phyloP scores from a whole-genome alignment of 2,797 vertebrate species.

The Synaphobranchus kaupii region DNA sequence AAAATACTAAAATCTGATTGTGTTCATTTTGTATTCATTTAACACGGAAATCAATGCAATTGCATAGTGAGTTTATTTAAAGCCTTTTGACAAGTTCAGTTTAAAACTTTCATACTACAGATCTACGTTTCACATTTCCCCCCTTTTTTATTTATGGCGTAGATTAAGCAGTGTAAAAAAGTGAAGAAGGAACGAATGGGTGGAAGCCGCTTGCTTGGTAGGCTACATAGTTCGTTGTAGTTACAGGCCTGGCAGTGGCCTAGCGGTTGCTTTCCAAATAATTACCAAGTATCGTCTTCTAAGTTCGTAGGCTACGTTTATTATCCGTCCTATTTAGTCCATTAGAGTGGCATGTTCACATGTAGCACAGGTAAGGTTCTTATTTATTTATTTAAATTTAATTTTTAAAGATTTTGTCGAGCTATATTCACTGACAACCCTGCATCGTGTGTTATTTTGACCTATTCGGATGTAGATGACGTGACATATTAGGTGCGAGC shows the following conservation, averaged over 20 bases:
- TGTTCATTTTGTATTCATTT: background rate
- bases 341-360: background rate
- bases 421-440: background rate
- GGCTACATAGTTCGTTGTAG: background rate
- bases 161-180: background rate
- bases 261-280: background rate
- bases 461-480: conserved; percentile 71
- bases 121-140: background rate
- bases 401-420: no score
- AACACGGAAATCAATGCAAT: background rate
- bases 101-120: background rate
- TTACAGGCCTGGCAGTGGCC: background rate
- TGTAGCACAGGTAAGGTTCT: background rate
- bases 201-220: background rate
- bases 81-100: no score
- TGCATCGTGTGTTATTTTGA: conserved; percentile 49
- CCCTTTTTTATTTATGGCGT: background rate
- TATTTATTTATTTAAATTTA: no score
- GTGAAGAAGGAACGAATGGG: background rate
- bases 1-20: background rate
- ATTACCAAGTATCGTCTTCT: background rate
- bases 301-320: background rate
- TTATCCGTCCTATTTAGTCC: background rate
- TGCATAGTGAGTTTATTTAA: no score
- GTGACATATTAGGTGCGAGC: conserved; percentile 78